A percentile compares a stretch with the other conserved stretches of the same genome.
Evolutionary conservation across 2,113 vertebrate genomes (phyloP).

Genomic region (Cisticola juncidis): DNA sequence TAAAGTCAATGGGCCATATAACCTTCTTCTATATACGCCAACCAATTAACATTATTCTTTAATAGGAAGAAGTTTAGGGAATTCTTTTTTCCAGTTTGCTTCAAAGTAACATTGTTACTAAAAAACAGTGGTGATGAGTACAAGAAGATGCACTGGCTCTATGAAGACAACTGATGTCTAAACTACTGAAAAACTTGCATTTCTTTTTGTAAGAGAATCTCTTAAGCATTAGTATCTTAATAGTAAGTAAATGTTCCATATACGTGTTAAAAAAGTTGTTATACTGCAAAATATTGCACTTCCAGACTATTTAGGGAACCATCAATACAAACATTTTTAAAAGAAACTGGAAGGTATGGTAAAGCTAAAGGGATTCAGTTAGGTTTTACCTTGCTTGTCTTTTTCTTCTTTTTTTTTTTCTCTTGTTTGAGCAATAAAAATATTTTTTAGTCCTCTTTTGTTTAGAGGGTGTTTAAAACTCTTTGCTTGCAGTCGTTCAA

Average conservation of each 20-base stretch:
- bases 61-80: slow-evolving; percentile 67
- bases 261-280: neutral
- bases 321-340: neutral
- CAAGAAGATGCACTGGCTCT: neutral
- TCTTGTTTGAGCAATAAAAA: neutral
- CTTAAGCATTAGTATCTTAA: neutral
- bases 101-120: slow-evolving; percentile 33
- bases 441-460: neutral
- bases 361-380: neutral
- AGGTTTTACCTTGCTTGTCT: neutral
- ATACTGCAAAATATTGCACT: neutral
- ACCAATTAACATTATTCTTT: slow-evolving; percentile 72
- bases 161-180: neutral
- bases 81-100: slow-evolving; percentile 45
- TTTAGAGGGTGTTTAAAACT: neutral
- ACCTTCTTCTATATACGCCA: slow-evolving; percentile 64
- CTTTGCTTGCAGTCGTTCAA: neutral
- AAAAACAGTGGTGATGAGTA: neutral
- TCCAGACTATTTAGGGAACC: neutral
- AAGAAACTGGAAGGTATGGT: neutral
- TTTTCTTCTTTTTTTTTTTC: fast-evolving
- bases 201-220: neutral
- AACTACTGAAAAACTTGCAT: neutral
- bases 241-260: neutral
- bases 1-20: slow-evolving; percentile 74